Percentiles rank a stretch among this genome's conserved stretches.
Evolutionary conservation across 2,113 vertebrate genomes (phyloP).

Genomic region (Oncorhynchus kisutch): DNA sequence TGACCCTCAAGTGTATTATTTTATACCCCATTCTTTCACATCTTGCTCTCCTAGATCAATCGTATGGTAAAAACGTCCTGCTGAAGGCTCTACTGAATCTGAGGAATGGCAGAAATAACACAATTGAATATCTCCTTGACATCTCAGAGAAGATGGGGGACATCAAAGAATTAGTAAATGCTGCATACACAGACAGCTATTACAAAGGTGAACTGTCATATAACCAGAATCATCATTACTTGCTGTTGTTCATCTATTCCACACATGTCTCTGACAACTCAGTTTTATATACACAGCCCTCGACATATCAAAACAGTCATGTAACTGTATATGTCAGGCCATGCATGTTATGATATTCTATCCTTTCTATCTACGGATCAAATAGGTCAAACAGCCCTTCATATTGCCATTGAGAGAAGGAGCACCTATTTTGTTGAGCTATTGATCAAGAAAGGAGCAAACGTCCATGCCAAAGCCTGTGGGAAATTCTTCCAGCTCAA

Average conservation of each 20-base stretch:
- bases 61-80: slow-evolving; percentile 87
- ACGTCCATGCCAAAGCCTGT: slow-evolving; percentile 87
- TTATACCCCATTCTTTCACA: neutral
- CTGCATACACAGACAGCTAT: slow-evolving; percentile 83
- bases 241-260: neutral
- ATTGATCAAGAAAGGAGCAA: slow-evolving; percentile 85
- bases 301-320: neutral
- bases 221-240: neutral
- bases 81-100: slow-evolving; percentile 94
- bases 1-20: neutral
- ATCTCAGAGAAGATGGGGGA: slow-evolving; percentile 83
- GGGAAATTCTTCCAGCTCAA: slow-evolving; percentile 92
- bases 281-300: neutral
- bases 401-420: slow-evolving; percentile 93
- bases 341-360: neutral
- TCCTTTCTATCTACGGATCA: neutral
- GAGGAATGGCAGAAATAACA: slow-evolving; percentile 81
- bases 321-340: neutral
- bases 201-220: slow-evolving; percentile 82
- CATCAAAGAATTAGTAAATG: slow-evolving; percentile 83
- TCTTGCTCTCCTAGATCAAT: slow-evolving; percentile 72
- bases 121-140: slow-evolving; percentile 82
- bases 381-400: slow-evolving; percentile 91
- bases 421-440: slow-evolving; percentile 82
- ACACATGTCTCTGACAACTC: neutral